phyloP scores from a whole-genome alignment of 2,797 vertebrate genomes.

The Gymnodraco acuticeps region DNA sequence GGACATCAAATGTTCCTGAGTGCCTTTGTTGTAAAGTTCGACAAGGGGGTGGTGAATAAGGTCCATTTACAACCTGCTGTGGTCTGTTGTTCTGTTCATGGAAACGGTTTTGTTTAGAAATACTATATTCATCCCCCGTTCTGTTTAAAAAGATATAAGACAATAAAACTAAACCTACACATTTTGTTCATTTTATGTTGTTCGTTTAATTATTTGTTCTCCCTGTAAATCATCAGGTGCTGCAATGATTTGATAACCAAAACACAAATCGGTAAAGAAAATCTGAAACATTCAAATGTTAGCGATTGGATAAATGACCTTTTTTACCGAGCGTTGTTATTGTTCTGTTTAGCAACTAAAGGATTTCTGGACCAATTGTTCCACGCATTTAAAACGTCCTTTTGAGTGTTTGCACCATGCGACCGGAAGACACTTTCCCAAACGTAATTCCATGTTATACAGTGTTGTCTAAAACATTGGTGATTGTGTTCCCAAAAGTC shows the following conservation, averaged over 20 bases:
- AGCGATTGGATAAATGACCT: not conserved
- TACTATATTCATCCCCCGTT: not conserved
- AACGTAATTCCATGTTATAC: not conserved
- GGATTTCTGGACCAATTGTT: not conserved
- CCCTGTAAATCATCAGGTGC: not conserved
- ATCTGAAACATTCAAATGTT: not conserved
- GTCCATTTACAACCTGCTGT: slow-evolving; percentile 6
- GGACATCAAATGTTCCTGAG: slow-evolving; percentile 22
- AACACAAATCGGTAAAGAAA: not conserved
- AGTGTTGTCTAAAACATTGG: not conserved
- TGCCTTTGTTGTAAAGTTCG: slow-evolving; percentile 24
- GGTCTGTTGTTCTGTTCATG: not conserved
- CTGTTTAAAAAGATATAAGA: not conserved
- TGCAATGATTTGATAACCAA: not conserved
- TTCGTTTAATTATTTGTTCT: not conserved
- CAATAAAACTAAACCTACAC: not conserved
- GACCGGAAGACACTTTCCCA: not conserved
- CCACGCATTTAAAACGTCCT: not conserved
- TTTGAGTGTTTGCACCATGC: not conserved
- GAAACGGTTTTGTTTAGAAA: not conserved
- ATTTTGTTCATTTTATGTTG: not conserved
- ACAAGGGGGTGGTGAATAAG: not conserved
- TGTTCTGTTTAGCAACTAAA: not conserved
- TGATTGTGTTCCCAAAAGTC: not conserved
- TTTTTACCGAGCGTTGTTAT: not conserved